Evolutionary conservation across 2,113 vertebrate species (phyloP).

Genomic region (Oxygymnocypris stewartii): DNA sequence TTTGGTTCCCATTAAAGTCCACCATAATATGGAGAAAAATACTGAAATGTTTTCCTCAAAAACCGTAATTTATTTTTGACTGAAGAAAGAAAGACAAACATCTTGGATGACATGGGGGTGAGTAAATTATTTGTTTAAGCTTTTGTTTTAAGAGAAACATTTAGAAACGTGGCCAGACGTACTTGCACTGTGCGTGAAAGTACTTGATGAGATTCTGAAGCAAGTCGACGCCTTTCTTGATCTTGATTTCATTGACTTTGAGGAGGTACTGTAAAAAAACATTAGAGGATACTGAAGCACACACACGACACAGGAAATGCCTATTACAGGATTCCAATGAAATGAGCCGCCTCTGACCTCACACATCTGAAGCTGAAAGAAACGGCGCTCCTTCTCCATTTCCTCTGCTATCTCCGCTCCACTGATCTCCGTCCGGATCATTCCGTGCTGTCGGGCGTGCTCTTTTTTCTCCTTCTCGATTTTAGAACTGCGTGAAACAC

Average conservation of each 20-base stretch:
- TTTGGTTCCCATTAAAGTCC: too few species aligned
- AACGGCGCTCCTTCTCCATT: conserved; percentile 96
- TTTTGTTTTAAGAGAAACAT: neutral
- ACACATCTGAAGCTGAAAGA: conserved; percentile 99
- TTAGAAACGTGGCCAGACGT: conserved; percentile 49
- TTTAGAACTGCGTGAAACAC: conserved; percentile 82
- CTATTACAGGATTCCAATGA: neutral
- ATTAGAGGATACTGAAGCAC: conserved; percentile 27
- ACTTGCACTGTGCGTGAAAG: conserved; percentile 94
- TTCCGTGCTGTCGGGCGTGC: conserved; percentile 93
- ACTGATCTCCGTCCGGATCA: conserved; percentile 98
- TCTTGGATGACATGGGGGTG: too few species aligned
- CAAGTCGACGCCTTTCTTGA: conserved; percentile 98
- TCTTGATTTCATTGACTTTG: conserved; percentile 99
- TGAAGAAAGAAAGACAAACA: too few species aligned
- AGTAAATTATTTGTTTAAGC: too few species aligned
- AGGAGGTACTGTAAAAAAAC: conserved; percentile 75
- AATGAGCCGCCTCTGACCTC: conserved; percentile 77
- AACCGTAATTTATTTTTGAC: too few species aligned
- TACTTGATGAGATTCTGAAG: conserved; percentile 99
- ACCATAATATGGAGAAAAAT: too few species aligned
- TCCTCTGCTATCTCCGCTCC: conserved; percentile 97
- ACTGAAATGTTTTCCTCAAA: too few species aligned
- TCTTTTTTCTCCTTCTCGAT: conserved; percentile 99
- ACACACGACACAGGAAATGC: neutral